A percentile compares a stretch with the other conserved stretches of the same genome.
phyloP scores from a whole-genome alignment of 2,797 vertebrate species.

The Bradypodion ventrale region DNA sequence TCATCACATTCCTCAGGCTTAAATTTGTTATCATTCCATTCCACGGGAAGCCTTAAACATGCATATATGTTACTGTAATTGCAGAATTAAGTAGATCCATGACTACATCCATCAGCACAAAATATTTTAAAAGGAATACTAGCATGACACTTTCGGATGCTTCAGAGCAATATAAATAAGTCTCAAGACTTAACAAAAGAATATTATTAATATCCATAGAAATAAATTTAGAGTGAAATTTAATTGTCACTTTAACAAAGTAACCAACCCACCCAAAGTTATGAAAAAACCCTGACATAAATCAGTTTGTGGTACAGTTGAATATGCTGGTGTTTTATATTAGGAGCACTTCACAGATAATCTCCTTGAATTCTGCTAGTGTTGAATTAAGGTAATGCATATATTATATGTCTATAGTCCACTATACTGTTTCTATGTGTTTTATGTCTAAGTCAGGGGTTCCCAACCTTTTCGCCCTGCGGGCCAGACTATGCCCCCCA shows the following conservation, averaged over 20 bases:
- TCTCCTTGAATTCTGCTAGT: neutral
- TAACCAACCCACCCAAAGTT: neutral
- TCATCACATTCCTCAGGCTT: neutral
- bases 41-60: slow-evolving; percentile 24
- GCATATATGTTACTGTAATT: slow-evolving; percentile 1
- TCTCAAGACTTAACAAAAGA: neutral
- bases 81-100: neutral
- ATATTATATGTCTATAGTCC: neutral
- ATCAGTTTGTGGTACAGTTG: neutral
- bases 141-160: neutral
- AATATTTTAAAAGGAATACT: neutral
- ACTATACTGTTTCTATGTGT: neutral
- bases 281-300: neutral
- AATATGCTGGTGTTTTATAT: neutral
- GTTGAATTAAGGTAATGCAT: neutral
- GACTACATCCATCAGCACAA: neutral
- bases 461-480: too few relatives aligned
- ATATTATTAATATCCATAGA: neutral
- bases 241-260: neutral
- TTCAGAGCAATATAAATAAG: slow-evolving; percentile 21
- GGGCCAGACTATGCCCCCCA: too few relatives aligned
- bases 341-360: neutral
- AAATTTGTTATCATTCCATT: slow-evolving; percentile 20
- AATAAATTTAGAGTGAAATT: neutral
- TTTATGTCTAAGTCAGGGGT: too few relatives aligned